These are phyloP conservation scores for Phalloptychus januarius DNA, from an alignment of 2,797 vertebrate species.

Conservation along the genomic window DNA sequence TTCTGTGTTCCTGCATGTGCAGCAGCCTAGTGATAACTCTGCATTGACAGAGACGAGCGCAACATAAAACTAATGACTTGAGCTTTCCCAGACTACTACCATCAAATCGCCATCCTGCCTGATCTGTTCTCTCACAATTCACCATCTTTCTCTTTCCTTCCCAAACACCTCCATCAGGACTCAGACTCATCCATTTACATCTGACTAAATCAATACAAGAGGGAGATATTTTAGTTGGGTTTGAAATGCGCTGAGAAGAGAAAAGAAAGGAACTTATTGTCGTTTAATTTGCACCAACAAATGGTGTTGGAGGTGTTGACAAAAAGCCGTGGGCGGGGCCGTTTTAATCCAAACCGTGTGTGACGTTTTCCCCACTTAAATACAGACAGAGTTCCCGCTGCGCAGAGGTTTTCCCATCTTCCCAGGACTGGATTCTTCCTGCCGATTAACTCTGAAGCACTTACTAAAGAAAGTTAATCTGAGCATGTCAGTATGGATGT, in stretches of 20 bases:
- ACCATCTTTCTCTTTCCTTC: background rate
- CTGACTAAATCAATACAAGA: background rate
- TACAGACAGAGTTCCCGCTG: constrained; percentile 1
- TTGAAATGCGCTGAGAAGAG: background rate
- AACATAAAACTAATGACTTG: constrained; percentile 43
- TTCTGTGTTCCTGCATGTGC: constrained; percentile 12
- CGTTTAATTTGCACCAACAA: constrained; percentile 7
- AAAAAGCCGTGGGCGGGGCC: constrained; percentile 57
- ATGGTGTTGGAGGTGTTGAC: constrained; percentile 5
- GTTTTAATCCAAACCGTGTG: constrained; percentile 30
- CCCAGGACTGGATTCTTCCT: background rate
- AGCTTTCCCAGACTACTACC: constrained; percentile 39
- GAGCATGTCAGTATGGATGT: background rate
- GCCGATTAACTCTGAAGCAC: background rate
- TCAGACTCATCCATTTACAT: background rate
- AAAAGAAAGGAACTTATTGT: too few relatives aligned
- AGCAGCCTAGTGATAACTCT: constrained; percentile 18
- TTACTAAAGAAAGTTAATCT: background rate
- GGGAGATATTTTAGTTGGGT: background rate
- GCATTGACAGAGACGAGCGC: constrained; percentile 38
- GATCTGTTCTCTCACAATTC: constrained; percentile 7
- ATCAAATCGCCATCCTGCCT: constrained; percentile 36
- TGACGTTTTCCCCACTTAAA: constrained; percentile 50
- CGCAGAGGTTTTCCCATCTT: constrained; percentile 9
- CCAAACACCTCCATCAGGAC: background rate